These are phyloP conservation scores for Eupithecia insigniata DNA, from an alignment of 2,888 invertebrate genomes.

Conservation along the genomic window DNA sequence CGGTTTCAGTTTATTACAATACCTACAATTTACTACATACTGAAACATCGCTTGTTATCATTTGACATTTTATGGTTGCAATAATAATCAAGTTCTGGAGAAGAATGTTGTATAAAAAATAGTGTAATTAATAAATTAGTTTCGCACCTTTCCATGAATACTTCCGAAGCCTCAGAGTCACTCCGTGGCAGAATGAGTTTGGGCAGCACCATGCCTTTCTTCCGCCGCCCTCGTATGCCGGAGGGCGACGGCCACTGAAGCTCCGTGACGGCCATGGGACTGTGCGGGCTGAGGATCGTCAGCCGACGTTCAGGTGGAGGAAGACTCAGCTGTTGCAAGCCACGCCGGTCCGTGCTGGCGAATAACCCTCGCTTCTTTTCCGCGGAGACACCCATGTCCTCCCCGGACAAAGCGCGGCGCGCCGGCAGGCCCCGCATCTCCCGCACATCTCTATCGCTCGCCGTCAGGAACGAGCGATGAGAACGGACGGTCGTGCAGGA, in stretches of 20 bases:
- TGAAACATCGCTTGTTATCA: constrained; percentile 2
- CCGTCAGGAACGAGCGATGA: constrained; percentile 86
- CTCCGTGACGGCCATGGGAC: constrained; percentile 88
- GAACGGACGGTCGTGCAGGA: constrained; percentile 77
- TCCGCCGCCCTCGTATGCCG: constrained; percentile 85
- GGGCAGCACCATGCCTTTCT: constrained; percentile 89
- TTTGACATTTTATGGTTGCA: constrained; percentile 1
- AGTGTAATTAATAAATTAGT: constrained; percentile 46
- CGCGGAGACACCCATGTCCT: constrained; percentile 85
- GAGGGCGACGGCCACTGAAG: constrained; percentile 85
- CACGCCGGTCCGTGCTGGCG: constrained; percentile 86
- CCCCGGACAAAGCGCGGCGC: constrained; percentile 85
- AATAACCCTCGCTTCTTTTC: constrained; percentile 87
- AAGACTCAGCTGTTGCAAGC: constrained; percentile 87
- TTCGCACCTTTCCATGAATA: constrained; percentile 85
- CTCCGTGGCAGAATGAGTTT: constrained; percentile 90
- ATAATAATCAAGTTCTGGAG: neutral
- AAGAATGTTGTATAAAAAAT: constrained; percentile 7
- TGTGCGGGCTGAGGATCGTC: constrained; percentile 92
- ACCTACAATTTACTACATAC: neutral
- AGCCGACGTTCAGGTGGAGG: constrained; percentile 88
- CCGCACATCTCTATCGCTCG: constrained; percentile 87
- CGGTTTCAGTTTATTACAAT: constrained; percentile 32
- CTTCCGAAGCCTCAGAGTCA: constrained; percentile 89
- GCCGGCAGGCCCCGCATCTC: constrained; percentile 87